phyloP scores from a whole-genome alignment of 2,797 vertebrate species.

The Eremophila alpestris region DNA sequence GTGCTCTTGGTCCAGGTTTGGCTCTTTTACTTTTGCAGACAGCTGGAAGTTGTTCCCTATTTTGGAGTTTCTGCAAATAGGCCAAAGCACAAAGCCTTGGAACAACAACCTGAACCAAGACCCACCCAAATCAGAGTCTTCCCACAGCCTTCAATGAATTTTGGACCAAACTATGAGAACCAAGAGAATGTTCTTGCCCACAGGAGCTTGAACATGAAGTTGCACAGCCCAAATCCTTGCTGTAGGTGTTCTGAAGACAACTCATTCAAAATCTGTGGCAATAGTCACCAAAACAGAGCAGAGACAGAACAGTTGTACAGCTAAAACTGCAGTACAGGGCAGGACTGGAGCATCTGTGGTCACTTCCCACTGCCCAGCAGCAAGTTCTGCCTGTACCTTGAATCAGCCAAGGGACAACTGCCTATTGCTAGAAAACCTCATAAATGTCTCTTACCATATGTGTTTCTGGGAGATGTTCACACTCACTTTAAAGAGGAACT shows the following conservation, averaged over 20 bases:
- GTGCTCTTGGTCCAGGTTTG: neutral
- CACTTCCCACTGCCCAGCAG: neutral
- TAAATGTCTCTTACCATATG: neutral
- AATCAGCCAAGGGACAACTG: neutral
- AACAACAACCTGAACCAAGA: neutral
- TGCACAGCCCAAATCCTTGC: neutral
- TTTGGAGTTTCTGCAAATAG: neutral
- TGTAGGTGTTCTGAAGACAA: neutral
- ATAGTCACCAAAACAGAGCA: neutral
- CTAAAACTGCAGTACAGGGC: neutral
- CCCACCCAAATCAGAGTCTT: neutral
- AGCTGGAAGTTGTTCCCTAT: neutral
- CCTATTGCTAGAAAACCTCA: neutral
- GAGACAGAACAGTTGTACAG: neutral
- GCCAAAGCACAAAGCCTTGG: neutral
- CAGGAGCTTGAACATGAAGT: neutral
- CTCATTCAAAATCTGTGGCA: neutral
- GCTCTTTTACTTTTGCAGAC: neutral
- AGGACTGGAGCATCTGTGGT: neutral
- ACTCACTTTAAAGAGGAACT: neutral
- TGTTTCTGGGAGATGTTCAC: neutral
- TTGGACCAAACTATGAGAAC: neutral
- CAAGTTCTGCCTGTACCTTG: neutral
- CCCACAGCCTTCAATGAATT: neutral
- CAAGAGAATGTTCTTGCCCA: neutral